Base-by-base conservation (phyloP, 2,113 vertebrate species). In the Oncorhynchus nerka region DNA sequence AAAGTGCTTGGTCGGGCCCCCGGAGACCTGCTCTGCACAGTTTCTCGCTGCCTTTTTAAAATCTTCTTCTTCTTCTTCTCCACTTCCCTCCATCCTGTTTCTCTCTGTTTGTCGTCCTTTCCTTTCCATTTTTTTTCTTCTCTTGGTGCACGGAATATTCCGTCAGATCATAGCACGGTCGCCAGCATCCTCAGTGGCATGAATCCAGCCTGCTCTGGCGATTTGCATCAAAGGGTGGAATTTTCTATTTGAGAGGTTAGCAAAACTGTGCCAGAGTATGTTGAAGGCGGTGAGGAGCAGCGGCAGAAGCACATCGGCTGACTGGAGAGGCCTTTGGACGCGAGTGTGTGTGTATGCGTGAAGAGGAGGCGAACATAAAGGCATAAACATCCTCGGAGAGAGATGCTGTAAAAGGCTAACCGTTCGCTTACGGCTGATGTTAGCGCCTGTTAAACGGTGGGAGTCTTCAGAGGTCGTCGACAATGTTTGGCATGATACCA, bases 211-310 rank as follows among this genome's bases (percentile, higher is more conserved):
- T 81, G 88, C 85, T 92, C 85, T 0, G 64, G 88, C 76, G 73
- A 26, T 16, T 82, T 73, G 73, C 81, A 93, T 92, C 91, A 93
- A 93, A 94, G 61, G 20, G 11, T 8, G 49, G 65, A 26, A 82
- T 89, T 86, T 19, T 32, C n/a, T 85, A 82, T 67, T 24, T 51
- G 70, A 24, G 90, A 93, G 90, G 89, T 92, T 93, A 87, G 85
- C 83, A 71, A 90, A 93, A 91, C 87, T 87, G 83, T 90, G 92
- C 91, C 92, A 93, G 90, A 92, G 90, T 92, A 90, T 92, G 92
- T 87, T 90, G 80, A 71, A 81, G 81, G 85, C 89, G 90, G 88
- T 84, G 87, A 88, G 32, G 90, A 88, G 86, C 86, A 88, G 32
- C 69, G 61, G 49, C 15, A 15, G 49, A 11, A 85, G 83, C 83